Evolutionary conservation across 2,888 invertebrate species (phyloP).

Genomic region (Lagria hirta): DNA sequence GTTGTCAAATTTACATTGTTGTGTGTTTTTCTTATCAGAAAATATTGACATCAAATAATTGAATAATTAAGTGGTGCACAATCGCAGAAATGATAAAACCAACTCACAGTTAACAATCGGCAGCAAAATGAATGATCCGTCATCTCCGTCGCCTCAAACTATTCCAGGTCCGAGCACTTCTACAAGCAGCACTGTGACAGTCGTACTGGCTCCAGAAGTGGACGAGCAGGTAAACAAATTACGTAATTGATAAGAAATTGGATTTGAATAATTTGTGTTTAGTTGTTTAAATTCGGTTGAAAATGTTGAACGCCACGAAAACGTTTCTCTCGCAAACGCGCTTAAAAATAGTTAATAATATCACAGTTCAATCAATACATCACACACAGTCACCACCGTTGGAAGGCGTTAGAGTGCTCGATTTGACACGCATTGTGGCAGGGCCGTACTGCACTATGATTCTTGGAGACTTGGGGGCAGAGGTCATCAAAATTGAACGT

Average conservation of each 20-base stretch:
- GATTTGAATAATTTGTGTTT: too few species aligned
- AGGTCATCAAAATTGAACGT: conserved; percentile 88
- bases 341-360: conserved; percentile 20
- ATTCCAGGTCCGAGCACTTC: conserved; percentile 40
- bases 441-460: conserved; percentile 96
- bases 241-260: conserved; percentile 29
- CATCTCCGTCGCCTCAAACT: conserved; percentile 35
- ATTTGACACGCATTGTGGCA: conserved; percentile 84
- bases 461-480: conserved; percentile 89
- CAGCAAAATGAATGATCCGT: conserved; percentile 39
- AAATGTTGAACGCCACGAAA: conserved; percentile 15
- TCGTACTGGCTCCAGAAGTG: conserved; percentile 38
- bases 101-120: conserved; percentile 7
- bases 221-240: conserved; percentile 47
- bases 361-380: conserved; percentile 20
- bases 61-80: conserved; percentile 9
- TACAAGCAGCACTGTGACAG: conserved; percentile 49
- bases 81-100: conserved; percentile 13
- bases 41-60: background rate
- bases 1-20: conserved; percentile 8
- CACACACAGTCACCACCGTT: conserved; percentile 57
- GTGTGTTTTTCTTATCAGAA: conserved; percentile 16
- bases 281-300: conserved; percentile 20
- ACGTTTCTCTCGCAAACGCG: conserved; percentile 2
- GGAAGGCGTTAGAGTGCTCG: conserved; percentile 71